Conservation (phyloP, 2,888 invertebrate genomes). For the Melanostoma scalare region DNA sequence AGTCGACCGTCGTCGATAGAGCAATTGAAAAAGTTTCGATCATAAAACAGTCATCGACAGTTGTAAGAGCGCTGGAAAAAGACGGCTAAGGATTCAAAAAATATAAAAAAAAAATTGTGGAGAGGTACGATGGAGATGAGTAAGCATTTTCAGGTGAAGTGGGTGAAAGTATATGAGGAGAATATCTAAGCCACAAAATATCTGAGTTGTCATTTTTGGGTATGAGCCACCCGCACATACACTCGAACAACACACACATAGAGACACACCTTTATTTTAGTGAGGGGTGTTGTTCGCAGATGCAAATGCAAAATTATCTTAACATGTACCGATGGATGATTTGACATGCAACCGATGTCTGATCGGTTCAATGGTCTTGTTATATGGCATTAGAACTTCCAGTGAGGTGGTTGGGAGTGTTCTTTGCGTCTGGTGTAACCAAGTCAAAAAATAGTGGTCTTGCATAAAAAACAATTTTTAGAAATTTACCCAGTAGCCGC, state of each 20-base stretch:
- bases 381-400: slow-evolving; percentile 35
- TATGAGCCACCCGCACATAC: slow-evolving; percentile 7
- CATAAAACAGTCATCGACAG: slow-evolving; percentile 57
- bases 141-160: slow-evolving; percentile 58
- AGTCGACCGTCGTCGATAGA: slow-evolving; percentile 20
- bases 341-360: slow-evolving; percentile 40
- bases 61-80: slow-evolving; percentile 32
- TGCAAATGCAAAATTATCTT: slow-evolving; percentile 70
- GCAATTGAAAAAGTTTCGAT: slow-evolving; percentile 54
- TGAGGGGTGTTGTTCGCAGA: slow-evolving; percentile 27
- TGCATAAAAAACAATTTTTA: too few relatives aligned
- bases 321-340: slow-evolving; percentile 56
- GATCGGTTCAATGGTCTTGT: slow-evolving; percentile 21
- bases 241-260: not conserved
- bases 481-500: not conserved
- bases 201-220: slow-evolving; percentile 32
- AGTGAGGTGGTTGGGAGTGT: too few relatives aligned
- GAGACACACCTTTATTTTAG: too few relatives aligned
- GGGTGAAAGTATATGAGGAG: slow-evolving; percentile 3
- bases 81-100: slow-evolving; percentile 16
- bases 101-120: slow-evolving; percentile 13
- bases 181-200: not conserved
- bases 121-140: slow-evolving; percentile 50
- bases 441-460: too few relatives aligned
- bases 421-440: too few relatives aligned